Evolutionary conservation across 2,888 invertebrate genomes (phyloP).

Genomic region (Byasa hedistus): DNA sequence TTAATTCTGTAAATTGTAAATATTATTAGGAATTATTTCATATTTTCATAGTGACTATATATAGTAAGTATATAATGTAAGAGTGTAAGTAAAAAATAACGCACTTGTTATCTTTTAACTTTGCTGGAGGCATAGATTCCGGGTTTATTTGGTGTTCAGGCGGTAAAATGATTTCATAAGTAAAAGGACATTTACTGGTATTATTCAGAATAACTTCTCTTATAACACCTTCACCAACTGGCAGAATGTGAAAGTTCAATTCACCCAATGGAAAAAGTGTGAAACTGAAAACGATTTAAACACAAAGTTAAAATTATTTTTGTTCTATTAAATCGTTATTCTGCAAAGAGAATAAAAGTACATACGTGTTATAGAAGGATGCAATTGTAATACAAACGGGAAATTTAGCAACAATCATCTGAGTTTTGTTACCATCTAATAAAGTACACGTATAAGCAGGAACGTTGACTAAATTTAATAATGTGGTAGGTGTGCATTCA

Average conservation of each 20-base stretch:
- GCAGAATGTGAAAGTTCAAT: slow-evolving; percentile 80
- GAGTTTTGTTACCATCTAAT: slow-evolving; percentile 67
- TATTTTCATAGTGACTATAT: neutral
- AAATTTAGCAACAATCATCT: slow-evolving; percentile 72
- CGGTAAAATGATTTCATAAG: slow-evolving; percentile 68
- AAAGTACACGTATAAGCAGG: slow-evolving; percentile 67
- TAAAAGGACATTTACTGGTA: slow-evolving; percentile 80
- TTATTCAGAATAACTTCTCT: slow-evolving; percentile 80
- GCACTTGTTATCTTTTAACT: slow-evolving; percentile 59
- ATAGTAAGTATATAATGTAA: neutral
- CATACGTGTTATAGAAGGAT: slow-evolving; percentile 74
- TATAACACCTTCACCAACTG: slow-evolving; percentile 72
- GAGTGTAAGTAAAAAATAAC: slow-evolving; percentile 17
- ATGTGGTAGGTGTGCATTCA: slow-evolving; percentile 65
- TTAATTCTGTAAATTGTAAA: slow-evolving; percentile 49
- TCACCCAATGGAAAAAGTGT: slow-evolving; percentile 79
- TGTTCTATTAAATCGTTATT: neutral
- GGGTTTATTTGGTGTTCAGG: slow-evolving; percentile 48
- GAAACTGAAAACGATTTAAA: slow-evolving; percentile 62
- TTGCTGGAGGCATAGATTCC: slow-evolving; percentile 35
- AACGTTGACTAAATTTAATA: slow-evolving; percentile 64
- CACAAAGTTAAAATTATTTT: neutral
- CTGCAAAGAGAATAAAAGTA: neutral
- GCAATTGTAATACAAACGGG: slow-evolving; percentile 68
- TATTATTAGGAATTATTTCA: too few species aligned